Conservation (phyloP, 2,888 invertebrate species). For the Macrophya annulata region DNA sequence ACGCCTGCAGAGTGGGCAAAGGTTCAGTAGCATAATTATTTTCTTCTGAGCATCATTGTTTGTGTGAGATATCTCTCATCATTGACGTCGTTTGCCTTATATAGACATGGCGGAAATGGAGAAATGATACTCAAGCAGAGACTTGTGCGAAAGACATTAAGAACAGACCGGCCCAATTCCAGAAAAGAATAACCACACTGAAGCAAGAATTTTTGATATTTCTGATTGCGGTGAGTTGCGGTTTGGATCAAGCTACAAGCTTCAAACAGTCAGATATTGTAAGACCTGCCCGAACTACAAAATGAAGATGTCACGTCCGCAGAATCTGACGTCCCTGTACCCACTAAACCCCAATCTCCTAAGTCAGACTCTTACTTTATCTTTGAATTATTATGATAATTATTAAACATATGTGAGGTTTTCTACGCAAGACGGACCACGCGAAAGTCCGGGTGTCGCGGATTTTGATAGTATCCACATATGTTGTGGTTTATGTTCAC, state of each 20-base stretch:
- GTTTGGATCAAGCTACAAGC: not conserved
- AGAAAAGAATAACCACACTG: not conserved
- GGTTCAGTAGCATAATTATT: not conserved
- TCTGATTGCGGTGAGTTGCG: not conserved
- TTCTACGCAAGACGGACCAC: too few species aligned
- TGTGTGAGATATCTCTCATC: not conserved
- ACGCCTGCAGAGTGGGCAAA: slow-evolving; percentile 26
- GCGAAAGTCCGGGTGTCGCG: too few species aligned
- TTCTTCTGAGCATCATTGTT: not conserved
- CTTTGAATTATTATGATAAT: too few species aligned
- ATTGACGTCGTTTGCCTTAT: not conserved
- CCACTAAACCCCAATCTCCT: too few species aligned
- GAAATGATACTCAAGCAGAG: not conserved
- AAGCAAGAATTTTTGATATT: slow-evolving; percentile 13
- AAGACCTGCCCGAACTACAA: not conserved
- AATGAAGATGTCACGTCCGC: too few species aligned
- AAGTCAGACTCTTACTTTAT: too few species aligned
- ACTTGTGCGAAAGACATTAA: not conserved
- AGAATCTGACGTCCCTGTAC: too few species aligned
- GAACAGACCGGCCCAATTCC: not conserved
- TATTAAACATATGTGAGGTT: too few species aligned
- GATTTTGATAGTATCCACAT: not conserved
- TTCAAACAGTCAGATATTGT: not conserved
- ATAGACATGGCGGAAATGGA: slow-evolving; percentile 5
- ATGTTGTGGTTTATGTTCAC: not conserved